Percentiles rank a stretch among this genome's conserved stretches.
These are phyloP conservation scores for Magallana gigas DNA, from an alignment of 1,140 invertebrate species.

Conservation along the genomic window DNA sequence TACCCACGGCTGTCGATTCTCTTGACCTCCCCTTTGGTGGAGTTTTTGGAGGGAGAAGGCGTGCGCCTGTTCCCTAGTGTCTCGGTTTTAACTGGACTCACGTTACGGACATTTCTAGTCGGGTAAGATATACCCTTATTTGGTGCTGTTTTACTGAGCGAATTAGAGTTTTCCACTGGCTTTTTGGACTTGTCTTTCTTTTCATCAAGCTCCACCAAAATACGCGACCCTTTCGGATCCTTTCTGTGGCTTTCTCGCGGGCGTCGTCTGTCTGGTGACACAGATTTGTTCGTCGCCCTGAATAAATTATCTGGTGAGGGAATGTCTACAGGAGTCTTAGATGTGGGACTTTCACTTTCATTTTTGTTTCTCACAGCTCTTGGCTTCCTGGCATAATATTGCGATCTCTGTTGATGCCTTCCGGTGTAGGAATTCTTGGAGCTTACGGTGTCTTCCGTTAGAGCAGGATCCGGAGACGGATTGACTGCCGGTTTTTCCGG, in stretches of 20 bases:
- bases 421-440: not conserved
- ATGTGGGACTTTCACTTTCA: not conserved
- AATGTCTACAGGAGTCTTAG: slow-evolving; percentile 24
- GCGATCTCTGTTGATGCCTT: not conserved
- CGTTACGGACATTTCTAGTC: not conserved
- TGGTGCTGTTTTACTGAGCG: not conserved
- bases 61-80: not conserved
- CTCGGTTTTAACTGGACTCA: not conserved
- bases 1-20: slow-evolving; percentile 20
- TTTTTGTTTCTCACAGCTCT: not conserved
- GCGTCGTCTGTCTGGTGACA: not conserved
- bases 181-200: not conserved
- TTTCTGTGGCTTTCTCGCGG: not conserved
- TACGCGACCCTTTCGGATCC: not conserved
- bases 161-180: slow-evolving; percentile 4
- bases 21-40: not conserved
- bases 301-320: not conserved
- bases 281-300: not conserved
- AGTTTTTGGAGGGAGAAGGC: not conserved
- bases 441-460: not conserved
- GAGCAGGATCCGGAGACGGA: not conserved
- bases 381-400: not conserved
- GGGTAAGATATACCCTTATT: not conserved
- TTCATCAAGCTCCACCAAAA: not conserved
- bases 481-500: not conserved